A percentile compares a stretch with the other conserved stretches of the same genome.
phyloP scores from a whole-genome alignment of 2,888 invertebrate species.

The Abrostola triplasia region DNA sequence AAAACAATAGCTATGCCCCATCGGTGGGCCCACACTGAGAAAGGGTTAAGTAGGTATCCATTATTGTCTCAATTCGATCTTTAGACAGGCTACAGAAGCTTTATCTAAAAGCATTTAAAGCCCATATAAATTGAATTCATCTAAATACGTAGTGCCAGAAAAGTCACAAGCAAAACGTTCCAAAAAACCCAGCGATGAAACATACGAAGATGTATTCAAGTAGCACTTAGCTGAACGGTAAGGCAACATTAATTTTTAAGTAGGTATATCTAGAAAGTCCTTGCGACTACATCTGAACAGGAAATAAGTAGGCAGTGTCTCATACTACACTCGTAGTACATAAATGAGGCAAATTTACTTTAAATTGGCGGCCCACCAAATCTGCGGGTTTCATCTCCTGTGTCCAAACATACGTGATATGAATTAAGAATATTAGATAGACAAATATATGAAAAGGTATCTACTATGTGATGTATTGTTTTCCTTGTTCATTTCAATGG shows the following conservation, averaged over 20 bases:
- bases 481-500: conserved; percentile 25
- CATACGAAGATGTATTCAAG: conserved; percentile 31
- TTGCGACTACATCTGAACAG: conserved; percentile 52
- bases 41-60: too few relatives aligned
- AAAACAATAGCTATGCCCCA: too few relatives aligned
- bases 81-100: too few relatives aligned
- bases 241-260: conserved; percentile 52
- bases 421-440: conserved; percentile 46
- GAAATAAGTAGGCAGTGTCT: conserved; percentile 56
- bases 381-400: conserved; percentile 62
- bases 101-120: too few relatives aligned
- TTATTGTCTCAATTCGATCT: too few relatives aligned
- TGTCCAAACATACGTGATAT: conserved; percentile 60
- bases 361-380: conserved; percentile 56
- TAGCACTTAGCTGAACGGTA: conserved; percentile 39
- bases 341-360: conserved; percentile 46
- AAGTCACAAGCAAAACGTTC: too few relatives aligned
- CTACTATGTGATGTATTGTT: conserved; percentile 24
- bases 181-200: conserved; percentile 11
- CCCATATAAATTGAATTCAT: too few relatives aligned
- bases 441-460: conserved; percentile 20
- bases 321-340: conserved; percentile 33
- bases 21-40: too few relatives aligned
- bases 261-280: conserved; percentile 58
- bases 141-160: too few relatives aligned